Base-by-base conservation (phyloP, 92 coral and sea anemone species). In the Epizoanthus ramosus region DNA sequence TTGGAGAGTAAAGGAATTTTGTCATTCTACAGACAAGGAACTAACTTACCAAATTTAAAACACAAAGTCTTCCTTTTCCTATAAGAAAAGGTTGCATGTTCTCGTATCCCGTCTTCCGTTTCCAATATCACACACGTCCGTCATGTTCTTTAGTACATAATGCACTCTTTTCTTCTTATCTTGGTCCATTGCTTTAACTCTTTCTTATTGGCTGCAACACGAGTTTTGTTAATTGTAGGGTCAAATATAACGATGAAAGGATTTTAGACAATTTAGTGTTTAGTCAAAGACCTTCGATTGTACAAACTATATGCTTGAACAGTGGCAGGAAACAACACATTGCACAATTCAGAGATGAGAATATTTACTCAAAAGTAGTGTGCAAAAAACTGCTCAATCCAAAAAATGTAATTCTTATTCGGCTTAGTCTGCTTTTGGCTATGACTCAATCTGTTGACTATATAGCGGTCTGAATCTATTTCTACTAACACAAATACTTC, bases 81-180 rank as follows among this genome's bases (percentile, higher is more conserved):
- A 52, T 6, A 47, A 5, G 16, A 52, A 73, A 24, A 24, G 12
- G 61, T 24, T 73, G 79, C 64, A 74, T 74, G 79, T 74, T 74
- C 15, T 54, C 39, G 17, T 56, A 24, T 56, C 64, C 14, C 17
- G 57, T 57, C 50, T 77, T 39, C 71, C 65, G 71, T 43, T 77
- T 63, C 54, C 82, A 77, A 77, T 77, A 77, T 77, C 82, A 77
- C 50, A 77, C 47, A 68, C 82, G 71, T 77, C 58, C 58, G 13
- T 77, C 82, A 77, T 13, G 54, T 19, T 61, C 58, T 57, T 77
- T 77, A 43, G 66, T 57, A 70, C 82, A 77, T 77, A 77, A 77
- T 77, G 82, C 82, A 77, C 82, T 77, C 71, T 23, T 77, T 77
- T 63, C 71, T 77, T 77, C 71, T 77, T 77, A 77, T 77, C 82